Conservation (phyloP, 2,888 invertebrate species). For the Drosophila niveifrons region DNA sequence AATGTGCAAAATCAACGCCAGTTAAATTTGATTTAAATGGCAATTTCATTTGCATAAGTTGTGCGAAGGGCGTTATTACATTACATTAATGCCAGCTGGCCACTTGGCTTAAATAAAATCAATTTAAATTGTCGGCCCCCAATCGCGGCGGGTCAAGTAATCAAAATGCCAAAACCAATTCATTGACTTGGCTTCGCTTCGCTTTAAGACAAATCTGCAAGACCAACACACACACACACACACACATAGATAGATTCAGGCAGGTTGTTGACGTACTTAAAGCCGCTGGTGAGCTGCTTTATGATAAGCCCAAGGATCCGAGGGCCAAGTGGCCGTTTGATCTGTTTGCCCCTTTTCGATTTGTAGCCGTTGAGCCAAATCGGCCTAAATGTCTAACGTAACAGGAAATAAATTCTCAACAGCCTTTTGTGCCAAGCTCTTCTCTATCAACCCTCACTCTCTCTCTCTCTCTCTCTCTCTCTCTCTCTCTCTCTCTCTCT, state of each 20-base stretch:
- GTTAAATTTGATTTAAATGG: conserved; percentile 66
- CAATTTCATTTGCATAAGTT: conserved; percentile 74
- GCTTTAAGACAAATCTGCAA: conserved; percentile 30
- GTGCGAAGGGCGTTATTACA: conserved; percentile 35
- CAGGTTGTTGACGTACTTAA: conserved; percentile 52
- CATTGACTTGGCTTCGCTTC: conserved; percentile 18
- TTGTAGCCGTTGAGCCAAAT: conserved; percentile 50
- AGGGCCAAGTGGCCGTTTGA: conserved; percentile 63
- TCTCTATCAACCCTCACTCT: not conserved
- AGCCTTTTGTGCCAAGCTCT: conserved; percentile 53
- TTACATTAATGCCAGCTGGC: conserved; percentile 67
- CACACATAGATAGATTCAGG: conserved; percentile 6
- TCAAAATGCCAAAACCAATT: conserved; percentile 52
- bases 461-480: not conserved
- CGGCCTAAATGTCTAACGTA: conserved; percentile 71
- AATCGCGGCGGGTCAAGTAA: conserved; percentile 33
- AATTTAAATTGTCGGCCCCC: conserved; percentile 55
- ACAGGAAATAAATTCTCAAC: conserved; percentile 80
- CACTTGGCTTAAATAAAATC: conserved; percentile 68
- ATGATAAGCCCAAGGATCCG: conserved; percentile 58
- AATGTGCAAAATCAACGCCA: conserved; percentile 48
- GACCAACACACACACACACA: conserved; percentile 6
- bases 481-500: not conserved
- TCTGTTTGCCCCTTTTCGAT: conserved; percentile 66
- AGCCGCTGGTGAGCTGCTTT: conserved; percentile 48